Percentiles rank a stretch among this genome's conserved stretches.
These are phyloP conservation scores for Reinhardtius hippoglossoides DNA, from an alignment of 2,113 vertebrate species.

Conservation along the genomic window DNA sequence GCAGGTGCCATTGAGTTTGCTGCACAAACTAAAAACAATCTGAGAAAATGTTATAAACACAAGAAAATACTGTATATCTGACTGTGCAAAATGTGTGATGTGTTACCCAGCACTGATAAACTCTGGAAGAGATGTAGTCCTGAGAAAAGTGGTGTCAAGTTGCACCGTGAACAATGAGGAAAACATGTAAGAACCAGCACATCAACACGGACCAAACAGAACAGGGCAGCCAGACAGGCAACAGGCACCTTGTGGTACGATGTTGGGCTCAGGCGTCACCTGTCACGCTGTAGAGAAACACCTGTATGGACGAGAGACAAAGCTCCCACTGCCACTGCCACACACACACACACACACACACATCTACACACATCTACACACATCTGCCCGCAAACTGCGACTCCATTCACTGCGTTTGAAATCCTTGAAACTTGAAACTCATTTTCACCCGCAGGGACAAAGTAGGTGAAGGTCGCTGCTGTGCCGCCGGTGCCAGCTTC, in stretches of 20 bases:
- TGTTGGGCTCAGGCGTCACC: conserved; percentile 71
- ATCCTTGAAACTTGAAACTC: conserved; percentile 54
- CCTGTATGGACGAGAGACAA: conserved; percentile 57
- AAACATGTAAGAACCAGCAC: conserved; percentile 14
- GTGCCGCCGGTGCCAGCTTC: conserved; percentile 30
- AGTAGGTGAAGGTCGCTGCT: conserved; percentile 80
- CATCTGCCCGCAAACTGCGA: too few relatives aligned
- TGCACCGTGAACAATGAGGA: background rate
- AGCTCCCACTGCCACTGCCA: conserved; percentile 24
- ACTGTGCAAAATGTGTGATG: too few relatives aligned
- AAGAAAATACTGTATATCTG: too few relatives aligned
- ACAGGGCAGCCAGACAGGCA: conserved; percentile 47
- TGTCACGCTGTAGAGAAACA: conserved; percentile 56
- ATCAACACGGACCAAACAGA: conserved; percentile 2
- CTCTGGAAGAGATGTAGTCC: background rate
- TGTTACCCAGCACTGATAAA: too few relatives aligned
- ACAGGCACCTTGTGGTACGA: conserved; percentile 57
- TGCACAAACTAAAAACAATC: background rate
- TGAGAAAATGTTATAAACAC: too few relatives aligned
- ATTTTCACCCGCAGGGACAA: conserved; percentile 78
- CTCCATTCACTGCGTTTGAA: background rate
- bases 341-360: conserved; percentile 4
- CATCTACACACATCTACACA: background rate
- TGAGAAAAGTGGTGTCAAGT: background rate
- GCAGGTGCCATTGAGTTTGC: conserved; percentile 12